Percentiles rank a stretch among this genome's conserved stretches.
These are phyloP conservation scores for Xestia c-nigrum DNA, from an alignment of 2,888 invertebrate genomes.

Conservation along the genomic window DNA sequence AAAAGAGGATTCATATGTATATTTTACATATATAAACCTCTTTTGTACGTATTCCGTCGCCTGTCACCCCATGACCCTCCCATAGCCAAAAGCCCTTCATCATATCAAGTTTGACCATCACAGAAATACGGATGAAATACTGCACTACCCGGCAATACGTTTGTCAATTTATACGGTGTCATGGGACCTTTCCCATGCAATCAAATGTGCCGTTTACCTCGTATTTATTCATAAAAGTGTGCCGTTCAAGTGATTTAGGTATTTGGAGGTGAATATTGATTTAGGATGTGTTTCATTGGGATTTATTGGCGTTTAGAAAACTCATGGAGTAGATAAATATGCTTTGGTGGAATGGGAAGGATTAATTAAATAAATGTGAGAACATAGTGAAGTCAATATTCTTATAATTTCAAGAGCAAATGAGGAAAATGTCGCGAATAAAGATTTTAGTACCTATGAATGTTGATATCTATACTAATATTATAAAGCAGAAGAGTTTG, in stretches of 20 bases:
- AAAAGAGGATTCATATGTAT: too few species aligned
- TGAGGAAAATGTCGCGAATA: too few species aligned
- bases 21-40: not conserved
- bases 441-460: too few species aligned
- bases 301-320: not conserved
- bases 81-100: constrained; percentile 11
- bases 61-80: not conserved
- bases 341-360: not conserved
- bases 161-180: constrained; percentile 44
- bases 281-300: constrained; percentile 18
- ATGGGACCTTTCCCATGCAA: constrained; percentile 18
- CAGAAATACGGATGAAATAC: constrained; percentile 52
- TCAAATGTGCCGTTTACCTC: constrained; percentile 42
- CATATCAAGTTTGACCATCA: constrained; percentile 37
- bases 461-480: too few species aligned
- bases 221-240: constrained; percentile 59
- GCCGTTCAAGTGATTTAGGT: constrained; percentile 11
- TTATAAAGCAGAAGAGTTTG: too few species aligned
- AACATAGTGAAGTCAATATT: too few species aligned
- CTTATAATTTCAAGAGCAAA: too few species aligned
- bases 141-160: constrained; percentile 49
- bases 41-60: not conserved
- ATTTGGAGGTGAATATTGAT: constrained; percentile 22
- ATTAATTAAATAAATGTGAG: too few species aligned
- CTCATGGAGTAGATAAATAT: not conserved